These are phyloP conservation scores for Scaptomyza tumidula DNA, from an alignment of 2,888 invertebrate species.

Conservation along the genomic window DNA sequence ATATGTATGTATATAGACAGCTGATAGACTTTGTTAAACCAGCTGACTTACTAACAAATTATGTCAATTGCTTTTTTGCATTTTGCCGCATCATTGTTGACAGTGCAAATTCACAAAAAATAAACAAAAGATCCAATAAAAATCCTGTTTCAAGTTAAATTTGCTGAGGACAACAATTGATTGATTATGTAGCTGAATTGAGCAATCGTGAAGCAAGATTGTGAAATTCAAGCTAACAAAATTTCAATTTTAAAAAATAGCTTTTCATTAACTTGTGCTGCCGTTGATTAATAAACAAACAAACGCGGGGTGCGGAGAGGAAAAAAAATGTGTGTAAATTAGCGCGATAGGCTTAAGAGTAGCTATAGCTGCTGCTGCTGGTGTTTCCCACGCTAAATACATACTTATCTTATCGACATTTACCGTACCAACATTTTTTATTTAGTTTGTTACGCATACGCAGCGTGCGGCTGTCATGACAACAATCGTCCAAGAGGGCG, in stretches of 20 bases:
- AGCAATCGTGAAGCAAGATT: slow-evolving; percentile 9
- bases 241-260: too few species aligned
- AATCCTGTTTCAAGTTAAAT: slow-evolving; percentile 1
- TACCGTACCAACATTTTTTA: background rate
- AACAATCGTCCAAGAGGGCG: slow-evolving; percentile 7
- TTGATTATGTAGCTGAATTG: slow-evolving; percentile 7
- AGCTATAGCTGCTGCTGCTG: background rate
- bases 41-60: background rate
- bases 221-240: slow-evolving; percentile 25
- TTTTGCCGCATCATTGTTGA: slow-evolving; percentile 6
- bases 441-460: slow-evolving; percentile 45
- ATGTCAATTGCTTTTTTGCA: background rate
- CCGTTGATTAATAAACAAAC: slow-evolving; percentile 13
- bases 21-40: background rate
- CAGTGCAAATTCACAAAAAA: background rate
- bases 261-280: background rate
- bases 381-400: slow-evolving; percentile 30
- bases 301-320: background rate
- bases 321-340: slow-evolving; percentile 23
- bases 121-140: background rate
- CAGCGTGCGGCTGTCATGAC: slow-evolving; percentile 26
- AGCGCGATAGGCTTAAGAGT: slow-evolving; percentile 22
- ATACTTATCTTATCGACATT: slow-evolving; percentile 31
- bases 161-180: slow-evolving; percentile 14
- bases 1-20: too few species aligned